Conservation (phyloP, 2,888 invertebrate genomes). For the Nomada fucata region DNA sequence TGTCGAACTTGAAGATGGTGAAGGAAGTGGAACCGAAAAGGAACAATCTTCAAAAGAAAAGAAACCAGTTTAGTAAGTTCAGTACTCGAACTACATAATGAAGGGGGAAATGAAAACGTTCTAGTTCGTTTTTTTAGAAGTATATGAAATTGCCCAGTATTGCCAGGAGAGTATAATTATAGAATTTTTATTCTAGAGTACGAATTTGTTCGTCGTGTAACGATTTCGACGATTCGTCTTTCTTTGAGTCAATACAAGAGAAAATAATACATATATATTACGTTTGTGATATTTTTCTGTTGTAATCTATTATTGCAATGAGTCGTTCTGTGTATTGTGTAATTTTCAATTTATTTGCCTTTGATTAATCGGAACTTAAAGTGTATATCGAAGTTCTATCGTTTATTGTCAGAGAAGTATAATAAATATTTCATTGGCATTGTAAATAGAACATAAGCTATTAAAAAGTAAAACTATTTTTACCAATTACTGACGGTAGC, state of each 20-base stretch:
- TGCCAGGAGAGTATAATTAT: slow-evolving; percentile 33
- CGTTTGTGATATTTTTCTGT: slow-evolving; percentile 52
- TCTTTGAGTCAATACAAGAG: slow-evolving; percentile 21
- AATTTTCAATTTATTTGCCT: slow-evolving; percentile 24
- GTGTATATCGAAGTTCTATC: neutral
- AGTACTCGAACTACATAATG: slow-evolving; percentile 19
- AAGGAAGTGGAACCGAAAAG: slow-evolving; percentile 54
- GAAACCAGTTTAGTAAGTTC: slow-evolving; percentile 60
- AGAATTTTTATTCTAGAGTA: slow-evolving; percentile 17
- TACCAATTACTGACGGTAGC: slow-evolving; percentile 50
- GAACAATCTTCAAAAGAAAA: slow-evolving; percentile 59
- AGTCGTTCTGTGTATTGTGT: neutral
- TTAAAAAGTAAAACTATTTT: slow-evolving; percentile 61
- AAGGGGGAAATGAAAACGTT: slow-evolving; percentile 5
- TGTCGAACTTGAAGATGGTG: slow-evolving; percentile 60
- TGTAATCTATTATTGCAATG: slow-evolving; percentile 26
- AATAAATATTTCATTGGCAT: slow-evolving; percentile 33
- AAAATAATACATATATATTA: slow-evolving; percentile 17
- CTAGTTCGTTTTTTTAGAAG: slow-evolving; percentile 5
- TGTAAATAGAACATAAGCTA: slow-evolving; percentile 55
- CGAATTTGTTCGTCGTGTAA: slow-evolving; percentile 6
- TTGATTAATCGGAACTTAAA: neutral
- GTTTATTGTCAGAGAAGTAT: slow-evolving; percentile 24
- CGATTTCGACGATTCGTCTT: slow-evolving; percentile 9
- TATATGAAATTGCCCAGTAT: slow-evolving; percentile 24